Evolutionary conservation across 2,888 invertebrate genomes (phyloP).

Genomic region (Caenorhabditis doughertyi): DNA sequence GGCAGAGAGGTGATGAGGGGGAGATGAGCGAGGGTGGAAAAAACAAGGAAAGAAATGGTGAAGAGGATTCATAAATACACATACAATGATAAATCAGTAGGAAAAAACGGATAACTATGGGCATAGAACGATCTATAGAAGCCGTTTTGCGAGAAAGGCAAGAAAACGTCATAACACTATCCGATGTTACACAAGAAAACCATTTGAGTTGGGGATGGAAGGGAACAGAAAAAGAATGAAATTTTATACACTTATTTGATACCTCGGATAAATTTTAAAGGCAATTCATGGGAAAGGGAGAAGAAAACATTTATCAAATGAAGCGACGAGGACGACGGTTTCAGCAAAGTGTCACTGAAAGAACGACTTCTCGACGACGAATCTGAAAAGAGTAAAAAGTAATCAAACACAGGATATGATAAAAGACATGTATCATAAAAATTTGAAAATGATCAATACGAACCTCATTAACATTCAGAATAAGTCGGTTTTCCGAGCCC

Average conservation of each 20-base stretch:
- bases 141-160: constrained; percentile 43
- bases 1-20: constrained; percentile 35
- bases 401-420: neutral
- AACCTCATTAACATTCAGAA: constrained; percentile 55
- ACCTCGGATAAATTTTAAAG: constrained; percentile 45
- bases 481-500: constrained; percentile 50
- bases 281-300: constrained; percentile 27
- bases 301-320: neutral
- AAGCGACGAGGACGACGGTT: constrained; percentile 36
- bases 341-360: constrained; percentile 40
- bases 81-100: constrained; percentile 15
- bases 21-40: constrained; percentile 10
- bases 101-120: constrained; percentile 19
- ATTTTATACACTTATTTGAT: constrained; percentile 49
- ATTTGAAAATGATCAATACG: neutral
- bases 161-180: constrained; percentile 47
- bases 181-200: constrained; percentile 57
- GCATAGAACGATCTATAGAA: constrained; percentile 31
- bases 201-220: constrained; percentile 44
- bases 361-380: constrained; percentile 46
- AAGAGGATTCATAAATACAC: constrained; percentile 32
- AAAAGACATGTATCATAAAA: too few relatives aligned
- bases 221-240: constrained; percentile 22
- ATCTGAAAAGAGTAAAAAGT: constrained; percentile 23
- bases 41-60: constrained; percentile 11